These are phyloP conservation scores for Hydrotaea diabolus DNA, from an alignment of 2,888 invertebrate genomes.

Conservation along the genomic window DNA sequence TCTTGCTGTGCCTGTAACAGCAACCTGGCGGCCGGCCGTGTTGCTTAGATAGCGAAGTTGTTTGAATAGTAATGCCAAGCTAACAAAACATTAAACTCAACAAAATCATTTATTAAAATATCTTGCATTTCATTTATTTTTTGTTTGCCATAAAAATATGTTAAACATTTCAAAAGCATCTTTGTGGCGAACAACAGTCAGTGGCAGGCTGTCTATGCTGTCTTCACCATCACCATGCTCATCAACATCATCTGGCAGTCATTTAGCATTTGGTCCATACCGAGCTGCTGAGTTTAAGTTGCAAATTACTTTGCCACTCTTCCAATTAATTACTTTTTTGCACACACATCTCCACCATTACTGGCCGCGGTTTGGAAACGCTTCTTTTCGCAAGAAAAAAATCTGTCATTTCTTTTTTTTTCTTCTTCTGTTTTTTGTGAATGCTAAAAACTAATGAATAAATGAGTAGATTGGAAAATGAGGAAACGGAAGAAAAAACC, in stretches of 20 bases:
- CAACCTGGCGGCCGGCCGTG: background rate
- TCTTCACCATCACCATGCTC: background rate
- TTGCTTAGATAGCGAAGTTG: constrained; percentile 15
- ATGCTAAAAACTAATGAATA: constrained; percentile 45
- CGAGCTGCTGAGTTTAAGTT: constrained; percentile 30
- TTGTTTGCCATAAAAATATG: constrained; percentile 61
- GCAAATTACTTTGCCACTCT: constrained; percentile 4
- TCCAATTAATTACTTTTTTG: constrained; percentile 54
- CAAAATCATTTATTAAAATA: constrained; percentile 64
- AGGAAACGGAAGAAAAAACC: background rate
- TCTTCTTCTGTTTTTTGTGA: constrained; percentile 1
- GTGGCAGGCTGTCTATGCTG: constrained; percentile 28
- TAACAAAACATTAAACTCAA: constrained; percentile 39
- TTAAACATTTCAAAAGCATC: constrained; percentile 49
- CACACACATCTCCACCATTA: constrained; percentile 29
- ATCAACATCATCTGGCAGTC: background rate
- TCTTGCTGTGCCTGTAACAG: background rate
- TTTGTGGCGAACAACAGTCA: constrained; percentile 46
- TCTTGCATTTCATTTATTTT: constrained; percentile 52
- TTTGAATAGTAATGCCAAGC: constrained; percentile 14
- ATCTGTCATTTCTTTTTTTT: constrained; percentile 51
- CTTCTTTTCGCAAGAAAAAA: background rate
- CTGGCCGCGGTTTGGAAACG: background rate
- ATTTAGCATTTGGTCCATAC: constrained; percentile 27
- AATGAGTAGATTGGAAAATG: constrained; percentile 17